Evolutionary conservation across 64 coral and sea anemone species (phyloP).

Genomic region (Anthopleura sola): DNA sequence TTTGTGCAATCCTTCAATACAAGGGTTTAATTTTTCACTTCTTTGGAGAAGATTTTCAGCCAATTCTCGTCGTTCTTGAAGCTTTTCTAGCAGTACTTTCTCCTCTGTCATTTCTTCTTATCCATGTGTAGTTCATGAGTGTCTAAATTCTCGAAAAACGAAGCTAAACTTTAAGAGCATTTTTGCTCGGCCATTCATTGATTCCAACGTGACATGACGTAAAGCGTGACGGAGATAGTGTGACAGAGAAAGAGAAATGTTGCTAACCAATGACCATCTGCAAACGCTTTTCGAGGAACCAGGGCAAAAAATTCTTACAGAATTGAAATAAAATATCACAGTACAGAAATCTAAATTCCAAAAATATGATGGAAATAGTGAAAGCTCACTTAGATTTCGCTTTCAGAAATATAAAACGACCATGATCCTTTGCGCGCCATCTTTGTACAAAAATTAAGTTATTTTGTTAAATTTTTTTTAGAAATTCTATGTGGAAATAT

Average conservation of each 20-base stretch:
- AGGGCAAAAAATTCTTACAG: background rate
- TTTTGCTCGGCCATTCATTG: no score
- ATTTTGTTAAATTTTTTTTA: no score
- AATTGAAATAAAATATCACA: background rate
- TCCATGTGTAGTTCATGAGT: background rate
- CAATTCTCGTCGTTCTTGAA: background rate
- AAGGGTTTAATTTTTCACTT: constrained; percentile 18
- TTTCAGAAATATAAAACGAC: background rate
- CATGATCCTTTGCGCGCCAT: background rate
- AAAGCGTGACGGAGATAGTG: background rate
- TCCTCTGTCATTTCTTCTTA: constrained; percentile 1
- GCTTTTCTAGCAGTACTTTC: background rate
- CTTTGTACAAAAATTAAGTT: background rate
- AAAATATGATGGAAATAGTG: background rate
- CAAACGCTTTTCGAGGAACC: no score
- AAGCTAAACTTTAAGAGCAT: constrained; percentile 1
- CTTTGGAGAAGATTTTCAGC: constrained; percentile 24
- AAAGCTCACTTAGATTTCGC: background rate
- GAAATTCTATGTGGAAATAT: no score
- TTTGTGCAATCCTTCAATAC: constrained; percentile 26
- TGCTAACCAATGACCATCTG: background rate
- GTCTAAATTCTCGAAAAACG: background rate
- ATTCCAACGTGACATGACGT: background rate
- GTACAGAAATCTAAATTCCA: no score
- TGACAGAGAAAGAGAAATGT: background rate